Evolutionary conservation across 1,140 invertebrate species (phyloP).

Genomic region (Pogonomyrmex californicus): DNA sequence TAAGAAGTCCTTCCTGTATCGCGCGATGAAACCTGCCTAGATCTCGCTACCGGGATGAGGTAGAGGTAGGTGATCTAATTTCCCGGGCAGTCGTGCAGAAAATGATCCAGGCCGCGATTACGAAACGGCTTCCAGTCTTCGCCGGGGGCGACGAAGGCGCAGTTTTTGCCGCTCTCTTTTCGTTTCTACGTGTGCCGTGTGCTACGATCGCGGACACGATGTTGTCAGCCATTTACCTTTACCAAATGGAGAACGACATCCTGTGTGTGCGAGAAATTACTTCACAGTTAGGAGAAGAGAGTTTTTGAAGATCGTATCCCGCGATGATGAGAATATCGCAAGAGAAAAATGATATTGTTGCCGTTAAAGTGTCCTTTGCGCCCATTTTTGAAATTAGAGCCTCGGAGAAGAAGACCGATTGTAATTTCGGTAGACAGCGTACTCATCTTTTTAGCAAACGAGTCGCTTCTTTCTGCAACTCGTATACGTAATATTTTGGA

Average conservation of each 20-base stretch:
- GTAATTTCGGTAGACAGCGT: background rate
- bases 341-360: background rate
- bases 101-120: constrained; percentile 86
- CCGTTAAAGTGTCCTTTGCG: background rate
- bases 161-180: constrained; percentile 80
- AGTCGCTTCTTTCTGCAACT: background rate
- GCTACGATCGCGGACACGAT: constrained; percentile 77
- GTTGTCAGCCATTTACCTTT: constrained; percentile 75
- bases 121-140: constrained; percentile 87
- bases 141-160: constrained; percentile 79
- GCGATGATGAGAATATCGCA: background rate
- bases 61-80: constrained; percentile 87
- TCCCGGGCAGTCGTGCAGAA: constrained; percentile 87
- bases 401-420: background rate
- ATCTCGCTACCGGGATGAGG: constrained; percentile 84
- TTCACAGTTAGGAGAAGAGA: background rate
- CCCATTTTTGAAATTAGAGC: background rate
- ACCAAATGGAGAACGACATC: constrained; percentile 15
- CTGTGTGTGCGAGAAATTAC: constrained; percentile 30
- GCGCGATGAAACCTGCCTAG: constrained; percentile 75
- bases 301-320: constrained; percentile 9
- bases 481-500: background rate
- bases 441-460: background rate
- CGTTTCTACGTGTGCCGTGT: constrained; percentile 79
- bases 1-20: constrained; percentile 83